phyloP scores from a whole-genome alignment of 2,888 invertebrate genomes.

The Cheilosia vulpina region DNA sequence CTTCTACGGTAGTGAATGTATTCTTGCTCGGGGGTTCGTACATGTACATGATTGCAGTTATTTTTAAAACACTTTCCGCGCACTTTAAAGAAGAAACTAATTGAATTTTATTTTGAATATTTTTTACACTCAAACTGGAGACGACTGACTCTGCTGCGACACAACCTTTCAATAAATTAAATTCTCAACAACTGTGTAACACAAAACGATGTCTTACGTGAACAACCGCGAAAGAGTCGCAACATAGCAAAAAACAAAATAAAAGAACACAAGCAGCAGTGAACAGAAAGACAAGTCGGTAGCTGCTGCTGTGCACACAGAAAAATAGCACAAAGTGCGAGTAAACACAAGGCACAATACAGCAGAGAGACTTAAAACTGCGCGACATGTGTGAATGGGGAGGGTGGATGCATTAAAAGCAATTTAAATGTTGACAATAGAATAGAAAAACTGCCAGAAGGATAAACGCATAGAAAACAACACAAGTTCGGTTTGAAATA shows the following conservation, averaged over 20 bases:
- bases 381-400: constrained; percentile 1
- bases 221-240: constrained; percentile 81
- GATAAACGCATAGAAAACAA: background rate
- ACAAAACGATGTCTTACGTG: constrained; percentile 66
- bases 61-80: constrained; percentile 25
- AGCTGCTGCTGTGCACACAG: constrained; percentile 33
- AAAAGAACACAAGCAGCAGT: constrained; percentile 23
- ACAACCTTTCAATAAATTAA: constrained; percentile 70
- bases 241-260: constrained; percentile 61
- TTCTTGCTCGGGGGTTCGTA: constrained; percentile 90
- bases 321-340: constrained; percentile 35
- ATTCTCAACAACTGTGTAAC: constrained; percentile 69
- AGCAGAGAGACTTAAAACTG: constrained; percentile 24
- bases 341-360: constrained; percentile 24
- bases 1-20: constrained; percentile 90
- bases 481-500: background rate
- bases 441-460: constrained; percentile 9
- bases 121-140: constrained; percentile 1
- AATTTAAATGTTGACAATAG: background rate
- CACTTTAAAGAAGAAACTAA: constrained; percentile 13
- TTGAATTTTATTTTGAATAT: constrained; percentile 2
- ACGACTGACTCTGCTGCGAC: constrained; percentile 51
- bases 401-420: constrained; percentile 11
- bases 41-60: constrained; percentile 85
- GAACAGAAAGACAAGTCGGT: constrained; percentile 31